These are phyloP conservation scores for Tiphia femorata DNA, from an alignment of 2,888 invertebrate genomes.

Conservation along the genomic window DNA sequence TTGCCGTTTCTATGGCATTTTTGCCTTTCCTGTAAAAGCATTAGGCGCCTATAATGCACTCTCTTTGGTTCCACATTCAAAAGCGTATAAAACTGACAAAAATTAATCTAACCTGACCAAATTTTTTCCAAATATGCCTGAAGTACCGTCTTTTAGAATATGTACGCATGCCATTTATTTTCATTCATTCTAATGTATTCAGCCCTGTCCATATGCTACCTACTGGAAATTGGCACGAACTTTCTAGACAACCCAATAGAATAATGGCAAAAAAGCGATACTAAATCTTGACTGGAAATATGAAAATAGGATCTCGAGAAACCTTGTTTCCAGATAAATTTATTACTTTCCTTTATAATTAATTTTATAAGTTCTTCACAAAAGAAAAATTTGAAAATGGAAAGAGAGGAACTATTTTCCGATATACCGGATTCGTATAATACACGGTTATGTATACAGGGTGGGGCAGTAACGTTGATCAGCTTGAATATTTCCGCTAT, in stretches of 20 bases:
- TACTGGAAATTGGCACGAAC: slow-evolving; percentile 1
- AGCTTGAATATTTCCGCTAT: too few relatives aligned
- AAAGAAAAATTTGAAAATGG: slow-evolving; percentile 8
- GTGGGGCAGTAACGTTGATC: too few relatives aligned
- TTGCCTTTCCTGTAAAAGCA: too few relatives aligned
- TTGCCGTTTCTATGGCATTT: too few relatives aligned
- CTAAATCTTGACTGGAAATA: background rate
- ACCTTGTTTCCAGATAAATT: slow-evolving; percentile 1
- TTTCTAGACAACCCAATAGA: background rate
- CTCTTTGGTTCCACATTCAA: too few relatives aligned
- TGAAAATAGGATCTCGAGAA: background rate
- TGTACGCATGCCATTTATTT: slow-evolving; percentile 8
- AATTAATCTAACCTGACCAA: too few relatives aligned
- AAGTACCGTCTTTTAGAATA: slow-evolving; percentile 12
- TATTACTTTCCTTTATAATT: slow-evolving; percentile 1
- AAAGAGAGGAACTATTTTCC: slow-evolving; percentile 3
- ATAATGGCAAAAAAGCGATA: background rate
- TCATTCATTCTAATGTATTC: background rate
- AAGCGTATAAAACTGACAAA: too few relatives aligned
- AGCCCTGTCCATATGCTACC: background rate
- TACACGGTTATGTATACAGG: slow-evolving; percentile 5
- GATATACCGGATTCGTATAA: slow-evolving; percentile 4
- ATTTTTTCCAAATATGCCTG: slow-evolving; percentile 14
- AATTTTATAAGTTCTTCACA: slow-evolving; percentile 6
- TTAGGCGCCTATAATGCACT: background rate